phyloP scores from a whole-genome alignment of 2,888 invertebrate species.

The Pseudococcus jackbeardsleyi region DNA sequence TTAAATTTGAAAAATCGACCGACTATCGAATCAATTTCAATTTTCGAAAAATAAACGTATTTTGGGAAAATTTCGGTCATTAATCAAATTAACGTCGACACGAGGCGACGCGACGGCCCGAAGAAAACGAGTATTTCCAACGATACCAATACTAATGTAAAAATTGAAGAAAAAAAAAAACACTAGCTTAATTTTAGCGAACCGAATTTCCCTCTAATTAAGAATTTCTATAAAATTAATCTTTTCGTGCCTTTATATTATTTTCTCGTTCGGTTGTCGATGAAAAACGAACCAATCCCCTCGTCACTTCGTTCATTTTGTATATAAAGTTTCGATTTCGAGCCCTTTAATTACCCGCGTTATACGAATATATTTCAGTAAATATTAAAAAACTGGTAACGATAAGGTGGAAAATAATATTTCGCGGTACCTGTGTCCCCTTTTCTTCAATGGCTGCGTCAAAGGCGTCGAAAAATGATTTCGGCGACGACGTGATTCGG shows the following conservation, averaged over 20 bases:
- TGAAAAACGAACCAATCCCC: not conserved
- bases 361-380: not conserved
- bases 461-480: slow-evolving; percentile 4
- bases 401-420: not conserved
- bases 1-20: not conserved
- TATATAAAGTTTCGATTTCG: not conserved
- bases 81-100: not conserved
- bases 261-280: not conserved
- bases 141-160: too few species aligned
- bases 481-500: not conserved
- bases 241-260: slow-evolving; percentile 9
- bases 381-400: not conserved
- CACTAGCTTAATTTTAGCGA: not conserved
- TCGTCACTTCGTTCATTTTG: not conserved
- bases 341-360: not conserved
- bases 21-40: not conserved
- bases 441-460: not conserved
- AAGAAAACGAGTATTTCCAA: too few species aligned
- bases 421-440: not conserved
- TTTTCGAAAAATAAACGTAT: not conserved
- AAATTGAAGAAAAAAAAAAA: not conserved
- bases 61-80: not conserved
- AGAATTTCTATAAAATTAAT: slow-evolving; percentile 3
- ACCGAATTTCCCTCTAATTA: not conserved
- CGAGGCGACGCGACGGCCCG: too few species aligned